Conservation (phyloP, 2,888 invertebrate genomes). For the Leuctra nigra region DNA sequence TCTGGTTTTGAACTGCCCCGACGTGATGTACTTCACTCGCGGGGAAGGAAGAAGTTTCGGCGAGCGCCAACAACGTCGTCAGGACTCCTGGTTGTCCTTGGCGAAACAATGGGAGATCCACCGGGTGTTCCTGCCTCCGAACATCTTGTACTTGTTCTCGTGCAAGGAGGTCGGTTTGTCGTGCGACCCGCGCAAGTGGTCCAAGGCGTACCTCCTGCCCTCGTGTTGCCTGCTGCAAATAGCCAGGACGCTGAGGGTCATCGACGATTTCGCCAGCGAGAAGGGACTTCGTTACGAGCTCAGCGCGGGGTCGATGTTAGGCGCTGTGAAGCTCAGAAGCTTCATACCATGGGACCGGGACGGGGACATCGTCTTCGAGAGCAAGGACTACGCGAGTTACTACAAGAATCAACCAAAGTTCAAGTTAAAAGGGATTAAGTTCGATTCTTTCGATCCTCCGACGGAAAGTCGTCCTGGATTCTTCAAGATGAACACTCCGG, state of each 20-base stretch:
- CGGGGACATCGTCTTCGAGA: constrained; percentile 33
- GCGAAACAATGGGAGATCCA: constrained; percentile 27
- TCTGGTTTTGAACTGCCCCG: constrained; percentile 34
- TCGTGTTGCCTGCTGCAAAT: constrained; percentile 34
- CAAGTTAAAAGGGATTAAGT: constrained; percentile 19
- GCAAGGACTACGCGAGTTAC: constrained; percentile 28
- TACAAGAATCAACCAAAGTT: constrained; percentile 23
- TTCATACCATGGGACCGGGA: constrained; percentile 38
- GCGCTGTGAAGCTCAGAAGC: constrained; percentile 37
- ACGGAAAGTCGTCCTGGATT: constrained; percentile 30
- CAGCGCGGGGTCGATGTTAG: constrained; percentile 35
- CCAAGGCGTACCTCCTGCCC: constrained; percentile 29
- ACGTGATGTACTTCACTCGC: constrained; percentile 35
- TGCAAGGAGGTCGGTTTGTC: constrained; percentile 30
- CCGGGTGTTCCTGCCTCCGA: constrained; percentile 25
- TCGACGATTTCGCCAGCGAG: constrained; percentile 31
- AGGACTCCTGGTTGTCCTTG: constrained; percentile 25
- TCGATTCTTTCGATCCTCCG: constrained; percentile 23
- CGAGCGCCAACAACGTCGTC: constrained; percentile 20
- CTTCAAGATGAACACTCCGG: constrained; percentile 29
- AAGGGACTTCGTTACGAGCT: constrained; percentile 33
- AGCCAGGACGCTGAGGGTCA: constrained; percentile 30
- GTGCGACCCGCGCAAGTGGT: constrained; percentile 27
- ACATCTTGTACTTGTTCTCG: constrained; percentile 27
- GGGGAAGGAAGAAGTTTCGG: constrained; percentile 15